Evolutionary conservation across 1,140 invertebrate species (phyloP).

Genomic region (Meloidogyne exigua): DNA sequence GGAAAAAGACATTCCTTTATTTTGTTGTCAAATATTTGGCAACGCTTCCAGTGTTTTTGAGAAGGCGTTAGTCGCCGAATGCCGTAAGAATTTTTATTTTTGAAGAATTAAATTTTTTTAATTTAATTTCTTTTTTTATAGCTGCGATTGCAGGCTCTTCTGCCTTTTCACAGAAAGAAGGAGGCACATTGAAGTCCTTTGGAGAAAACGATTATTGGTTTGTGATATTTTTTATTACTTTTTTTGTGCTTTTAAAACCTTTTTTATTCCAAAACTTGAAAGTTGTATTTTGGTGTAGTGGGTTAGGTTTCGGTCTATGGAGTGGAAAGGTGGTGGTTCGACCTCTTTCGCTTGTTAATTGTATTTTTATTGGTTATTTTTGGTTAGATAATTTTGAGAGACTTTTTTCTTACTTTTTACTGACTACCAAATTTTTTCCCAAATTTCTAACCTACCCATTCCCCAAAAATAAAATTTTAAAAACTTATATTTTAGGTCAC

Average conservation of each 20-base stretch:
- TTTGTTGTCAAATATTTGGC: neutral
- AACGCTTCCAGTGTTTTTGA: neutral
- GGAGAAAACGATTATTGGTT: constrained; percentile 36
- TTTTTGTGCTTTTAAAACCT: no score
- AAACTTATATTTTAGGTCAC: constrained; percentile 51
- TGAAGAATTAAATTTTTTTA: neutral
- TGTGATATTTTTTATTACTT: neutral
- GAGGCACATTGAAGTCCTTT: constrained; percentile 46
- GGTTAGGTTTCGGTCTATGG: no score
- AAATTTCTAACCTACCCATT: no score
- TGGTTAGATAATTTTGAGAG: no score
- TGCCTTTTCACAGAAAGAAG: constrained; percentile 51
- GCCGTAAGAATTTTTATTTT: neutral
- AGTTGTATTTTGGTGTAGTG: neutral
- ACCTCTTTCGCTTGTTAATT: constrained; percentile 23
- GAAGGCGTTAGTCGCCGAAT: constrained; percentile 16
- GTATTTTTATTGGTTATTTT: no score
- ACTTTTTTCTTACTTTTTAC: no score
- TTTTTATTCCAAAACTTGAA: no score
- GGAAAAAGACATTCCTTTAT: neutral
- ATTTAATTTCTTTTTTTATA: constrained; percentile 7
- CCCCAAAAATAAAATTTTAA: no score
- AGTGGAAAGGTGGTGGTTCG: neutral
- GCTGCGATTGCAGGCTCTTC: constrained; percentile 46
- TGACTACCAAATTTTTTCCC: no score